Conservation (phyloP, 1,140 invertebrate genomes). For the Trichoplusia ni region DNA sequence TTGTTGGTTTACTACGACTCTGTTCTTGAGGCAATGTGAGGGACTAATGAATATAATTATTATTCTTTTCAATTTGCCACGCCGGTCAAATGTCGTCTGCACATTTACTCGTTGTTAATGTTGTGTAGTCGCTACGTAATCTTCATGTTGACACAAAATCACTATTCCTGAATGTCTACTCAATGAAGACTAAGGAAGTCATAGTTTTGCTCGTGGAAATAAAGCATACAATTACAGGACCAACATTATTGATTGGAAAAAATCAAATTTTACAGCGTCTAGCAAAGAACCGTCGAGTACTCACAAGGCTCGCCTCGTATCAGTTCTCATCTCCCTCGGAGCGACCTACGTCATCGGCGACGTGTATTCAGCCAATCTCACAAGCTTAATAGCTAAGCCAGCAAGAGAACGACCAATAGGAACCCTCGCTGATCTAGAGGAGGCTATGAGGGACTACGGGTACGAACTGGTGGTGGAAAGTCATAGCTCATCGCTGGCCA, state of each 20-base stretch:
- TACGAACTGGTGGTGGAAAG: conserved; percentile 86
- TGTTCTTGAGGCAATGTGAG: conserved; percentile 86
- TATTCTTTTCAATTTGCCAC: conserved; percentile 2
- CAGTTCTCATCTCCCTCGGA: conserved; percentile 84
- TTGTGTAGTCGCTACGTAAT: too few species aligned
- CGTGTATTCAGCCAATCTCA: conserved; percentile 88
- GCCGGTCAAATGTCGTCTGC: too few species aligned
- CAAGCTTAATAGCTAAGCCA: conserved; percentile 85
- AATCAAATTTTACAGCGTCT: conserved; percentile 58
- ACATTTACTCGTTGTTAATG: too few species aligned
- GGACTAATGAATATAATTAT: not conserved
- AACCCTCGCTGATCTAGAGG: conserved; percentile 83
- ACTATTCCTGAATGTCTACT: too few species aligned
- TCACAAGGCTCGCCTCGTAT: conserved; percentile 83
- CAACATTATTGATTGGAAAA: too few species aligned
- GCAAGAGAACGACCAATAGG: conserved; percentile 84
- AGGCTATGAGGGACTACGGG: conserved; percentile 83
- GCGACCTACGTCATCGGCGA: conserved; percentile 88
- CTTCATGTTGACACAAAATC: too few species aligned
- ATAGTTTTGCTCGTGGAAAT: too few species aligned
- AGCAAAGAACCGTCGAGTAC: conserved; percentile 82
- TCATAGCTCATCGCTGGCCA: conserved; percentile 85
- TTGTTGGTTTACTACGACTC: conserved; percentile 85
- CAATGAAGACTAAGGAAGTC: too few species aligned
- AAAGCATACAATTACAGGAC: too few species aligned